Evolutionary conservation across 2,113 vertebrate genomes (phyloP).

Genomic region (Phaetusa simplex): DNA sequence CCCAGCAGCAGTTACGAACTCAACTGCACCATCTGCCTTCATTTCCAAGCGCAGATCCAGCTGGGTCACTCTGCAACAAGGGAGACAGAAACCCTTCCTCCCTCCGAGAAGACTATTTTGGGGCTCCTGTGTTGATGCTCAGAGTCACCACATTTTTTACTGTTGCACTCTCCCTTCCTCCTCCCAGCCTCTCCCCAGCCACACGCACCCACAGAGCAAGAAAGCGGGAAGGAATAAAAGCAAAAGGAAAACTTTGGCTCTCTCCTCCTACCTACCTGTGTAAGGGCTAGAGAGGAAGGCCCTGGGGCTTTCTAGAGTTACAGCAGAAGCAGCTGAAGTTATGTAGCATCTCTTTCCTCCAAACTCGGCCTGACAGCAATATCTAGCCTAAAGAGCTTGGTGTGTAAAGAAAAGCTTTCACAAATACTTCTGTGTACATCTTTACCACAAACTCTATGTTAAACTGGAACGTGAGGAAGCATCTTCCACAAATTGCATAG

Average conservation of each 20-base stretch:
- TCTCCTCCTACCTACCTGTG: neutral
- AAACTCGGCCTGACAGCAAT: neutral
- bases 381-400: neutral
- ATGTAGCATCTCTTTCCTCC: neutral
- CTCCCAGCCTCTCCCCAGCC: neutral
- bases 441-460: neutral
- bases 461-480: neutral
- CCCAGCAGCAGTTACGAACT: neutral
- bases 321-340: neutral
- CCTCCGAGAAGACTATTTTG: neutral
- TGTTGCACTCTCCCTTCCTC: neutral
- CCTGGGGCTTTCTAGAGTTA: neutral
- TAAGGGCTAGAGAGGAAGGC: neutral
- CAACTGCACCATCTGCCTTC: constrained; percentile 1
- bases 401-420: neutral
- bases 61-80: neutral
- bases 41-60: neutral
- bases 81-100: neutral
- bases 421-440: neutral
- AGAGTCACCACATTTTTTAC: neutral
- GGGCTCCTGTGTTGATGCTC: neutral
- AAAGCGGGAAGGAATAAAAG: neutral
- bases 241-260: neutral
- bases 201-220: fast-evolving
- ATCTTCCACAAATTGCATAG: neutral